Evolutionary conservation across 2,888 invertebrate species (phyloP).

Genomic region (Cosmorhoe ocellata): DNA sequence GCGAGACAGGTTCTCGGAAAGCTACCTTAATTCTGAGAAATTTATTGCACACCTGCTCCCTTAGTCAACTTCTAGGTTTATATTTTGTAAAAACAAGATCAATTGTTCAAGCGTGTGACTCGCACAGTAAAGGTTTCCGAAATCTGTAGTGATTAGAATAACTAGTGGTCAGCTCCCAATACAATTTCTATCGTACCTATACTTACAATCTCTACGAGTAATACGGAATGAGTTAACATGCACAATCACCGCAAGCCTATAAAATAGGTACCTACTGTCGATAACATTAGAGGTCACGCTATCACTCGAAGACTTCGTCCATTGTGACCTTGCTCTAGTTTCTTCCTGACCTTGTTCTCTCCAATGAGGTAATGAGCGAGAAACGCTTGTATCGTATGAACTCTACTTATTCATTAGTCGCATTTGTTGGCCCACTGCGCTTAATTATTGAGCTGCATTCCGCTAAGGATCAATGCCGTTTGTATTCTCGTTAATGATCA

Average conservation of each 20-base stretch:
- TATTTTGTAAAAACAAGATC: no score
- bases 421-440: conserved; percentile 60
- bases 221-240: conserved; percentile 24
- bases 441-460: conserved; percentile 63
- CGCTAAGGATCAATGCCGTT: conserved; percentile 51
- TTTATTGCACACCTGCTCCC: conserved; percentile 66
- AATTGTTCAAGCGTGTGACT: no score
- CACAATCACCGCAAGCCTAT: conserved; percentile 39
- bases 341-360: conserved; percentile 66
- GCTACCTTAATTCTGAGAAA: conserved; percentile 63
- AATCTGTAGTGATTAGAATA: no score
- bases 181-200: no score
- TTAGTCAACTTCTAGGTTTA: conserved; percentile 38
- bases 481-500: conserved; percentile 35
- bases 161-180: no score
- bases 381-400: conserved; percentile 50
- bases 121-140: no score
- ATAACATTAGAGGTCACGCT: conserved; percentile 75
- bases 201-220: no score
- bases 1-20: conserved; percentile 61
- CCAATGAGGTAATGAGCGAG: conserved; percentile 55
- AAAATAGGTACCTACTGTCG: conserved; percentile 46
- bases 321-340: conserved; percentile 73
- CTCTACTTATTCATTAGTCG: conserved; percentile 55
- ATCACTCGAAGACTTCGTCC: conserved; percentile 69